Base-by-base conservation (phyloP, 2,113 vertebrate species). In the Ameiurus melas region DNA sequence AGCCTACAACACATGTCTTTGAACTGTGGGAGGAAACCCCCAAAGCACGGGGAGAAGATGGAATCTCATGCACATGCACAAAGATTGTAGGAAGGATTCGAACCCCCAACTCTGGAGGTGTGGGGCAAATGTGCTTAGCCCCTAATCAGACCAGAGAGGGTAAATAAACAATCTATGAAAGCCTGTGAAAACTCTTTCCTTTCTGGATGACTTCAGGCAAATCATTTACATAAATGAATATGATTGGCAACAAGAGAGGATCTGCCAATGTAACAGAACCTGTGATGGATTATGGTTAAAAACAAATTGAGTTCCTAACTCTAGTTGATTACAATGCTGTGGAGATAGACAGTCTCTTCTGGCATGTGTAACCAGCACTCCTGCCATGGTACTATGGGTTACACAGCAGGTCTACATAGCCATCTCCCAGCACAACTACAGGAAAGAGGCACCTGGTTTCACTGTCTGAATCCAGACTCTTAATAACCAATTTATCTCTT, bases 381-480 rank as follows among this genome's bases (percentile, higher is more conserved):
- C 96, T 97, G 8, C 96, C 96, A 30, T 97, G 97, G 85, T 97
- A 96, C 91, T 97, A 96, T 57, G 97, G 97, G 47, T 10, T 51
- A 64, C 97, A 97, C 88, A 98, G 93, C 71, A 98, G 95, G 88
- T 98, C 97, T 86, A 97, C 73, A 4, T 93, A 97, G 4, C 97
- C 97, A 55, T 55, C 53, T 55, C 53, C 13, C 53, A 55, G 53
- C 53, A 10, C 1, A 14, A 2, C 12, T 53, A 98, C 95, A 0
- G 97, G 97, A 6, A 97, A 97, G 79, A 98, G 93, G 43, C 97
- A 95, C 5, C 97, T 92, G 53, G 95, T 97, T 91, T 98, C 97
- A 0, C 96, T 94, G 92, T 97, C 97, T 0, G 94, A 55, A 55
- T 55, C 96, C 2, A 97, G 90, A 89, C 97, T 97, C 92, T 97